Base-by-base conservation (phyloP, 2,113 vertebrate genomes). In the Microcebus lehilahytsara region DNA sequence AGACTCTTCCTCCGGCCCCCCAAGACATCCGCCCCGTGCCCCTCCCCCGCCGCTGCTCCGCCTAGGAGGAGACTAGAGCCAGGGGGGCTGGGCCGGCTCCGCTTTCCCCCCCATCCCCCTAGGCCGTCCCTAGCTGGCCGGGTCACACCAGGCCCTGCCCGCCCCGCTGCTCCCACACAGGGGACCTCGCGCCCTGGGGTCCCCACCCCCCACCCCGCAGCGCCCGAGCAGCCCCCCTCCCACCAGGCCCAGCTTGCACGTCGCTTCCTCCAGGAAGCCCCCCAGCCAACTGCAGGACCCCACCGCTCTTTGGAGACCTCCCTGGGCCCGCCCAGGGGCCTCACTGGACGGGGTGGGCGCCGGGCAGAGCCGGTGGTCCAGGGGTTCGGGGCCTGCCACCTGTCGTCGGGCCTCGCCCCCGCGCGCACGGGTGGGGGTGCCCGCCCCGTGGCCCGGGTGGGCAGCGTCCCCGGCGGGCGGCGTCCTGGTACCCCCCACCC, bases 221-320 rank as follows among this genome's bases (percentile, higher is more conserved):
- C 10, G 60, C 74, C 14, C 2, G 72, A 17, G 42, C 72, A 30
- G 42, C 27, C 49, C 3, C 19, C 49, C 16, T 64, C 25, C 32
- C 49, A 34, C 34, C 16, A 53, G 49, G 11, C 40, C 62, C 34
- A 14, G 27, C 27, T n/a, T 19, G 19, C 22, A 22, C 4, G 56
- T 7, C 3, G 22, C 51, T n/a, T 78, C 92, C 93, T 92, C 93
- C 84, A 74, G 85, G 89, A 95, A 96, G 86, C 23, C 83, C 13
- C 40, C 10, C 27, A 23, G 71, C 71, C 34, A 4, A 6, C 3
- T 9, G 16, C 3, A 10, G 8, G 87, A 84, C 20, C 12, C 30
- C 23, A 1, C 13, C 2, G 22, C 16, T 42, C 66, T 40, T 42
- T 9, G 66, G 56, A 46, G 11, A 12, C 5, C 88, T 78, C 62